These are phyloP conservation scores for Microcebus ravelobensis DNA, from an alignment of 2,113 vertebrate genomes.

Conservation along the genomic window DNA sequence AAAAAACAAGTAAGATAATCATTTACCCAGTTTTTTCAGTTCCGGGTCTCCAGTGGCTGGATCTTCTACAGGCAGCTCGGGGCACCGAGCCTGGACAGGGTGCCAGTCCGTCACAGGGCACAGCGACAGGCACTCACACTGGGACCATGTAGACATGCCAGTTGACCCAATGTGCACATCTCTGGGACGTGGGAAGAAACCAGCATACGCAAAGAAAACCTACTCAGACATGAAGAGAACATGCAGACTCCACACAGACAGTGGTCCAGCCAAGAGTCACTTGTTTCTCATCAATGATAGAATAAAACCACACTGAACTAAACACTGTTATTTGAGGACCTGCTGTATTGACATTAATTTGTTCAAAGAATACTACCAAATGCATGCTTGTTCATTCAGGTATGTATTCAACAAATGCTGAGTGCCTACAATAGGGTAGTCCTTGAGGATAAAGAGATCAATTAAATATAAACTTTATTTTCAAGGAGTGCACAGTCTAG, in stretches of 20 bases:
- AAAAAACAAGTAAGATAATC: not conserved
- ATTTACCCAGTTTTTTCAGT: not conserved
- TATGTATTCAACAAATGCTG: not conserved
- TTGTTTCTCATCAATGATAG: not conserved
- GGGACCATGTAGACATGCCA: not conserved
- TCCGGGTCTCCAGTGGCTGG: not conserved
- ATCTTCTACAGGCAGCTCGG: not conserved
- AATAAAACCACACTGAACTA: not conserved
- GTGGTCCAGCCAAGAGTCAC: not conserved
- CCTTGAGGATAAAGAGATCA: not conserved
- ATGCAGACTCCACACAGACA: not conserved
- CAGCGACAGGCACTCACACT: not conserved
- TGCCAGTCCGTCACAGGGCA: not conserved
- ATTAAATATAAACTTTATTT: constrained; percentile 21
- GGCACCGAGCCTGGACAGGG: not conserved
- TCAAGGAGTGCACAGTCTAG: not conserved
- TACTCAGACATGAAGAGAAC: not conserved
- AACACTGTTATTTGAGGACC: not conserved
- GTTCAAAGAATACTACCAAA: not conserved
- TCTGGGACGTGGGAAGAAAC: not conserved
- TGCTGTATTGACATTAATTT: not conserved
- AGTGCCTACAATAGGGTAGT: not conserved
- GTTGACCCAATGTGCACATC: not conserved
- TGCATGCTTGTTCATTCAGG: not conserved
- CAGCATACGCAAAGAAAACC: no score